Evolutionary conservation across 2,797 vertebrate species (phyloP).

Genomic region (Anabacerthia variegaticeps): DNA sequence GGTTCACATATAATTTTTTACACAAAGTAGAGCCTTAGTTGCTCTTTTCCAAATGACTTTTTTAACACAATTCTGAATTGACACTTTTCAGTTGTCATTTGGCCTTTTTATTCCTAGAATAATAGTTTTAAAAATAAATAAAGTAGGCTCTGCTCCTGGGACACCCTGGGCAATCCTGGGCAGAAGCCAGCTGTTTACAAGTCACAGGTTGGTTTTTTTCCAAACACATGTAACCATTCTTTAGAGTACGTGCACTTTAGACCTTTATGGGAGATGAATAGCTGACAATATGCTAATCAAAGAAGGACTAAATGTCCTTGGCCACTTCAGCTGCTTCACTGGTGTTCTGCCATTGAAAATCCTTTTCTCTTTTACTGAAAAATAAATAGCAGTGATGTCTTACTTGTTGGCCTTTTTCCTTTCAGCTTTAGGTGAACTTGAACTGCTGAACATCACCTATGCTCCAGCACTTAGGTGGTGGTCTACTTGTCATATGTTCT

Average conservation of each 20-base stretch:
- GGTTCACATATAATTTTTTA: background rate
- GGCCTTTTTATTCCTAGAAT: background rate
- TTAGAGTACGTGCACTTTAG: slow-evolving; percentile 65
- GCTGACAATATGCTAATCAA: slow-evolving; percentile 45
- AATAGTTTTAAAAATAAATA: slow-evolving; percentile 3
- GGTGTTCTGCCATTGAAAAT: slow-evolving; percentile 66
- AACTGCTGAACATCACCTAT: slow-evolving; percentile 67
- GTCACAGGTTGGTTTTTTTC: slow-evolving; percentile 66
- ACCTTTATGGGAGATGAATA: slow-evolving; percentile 54
- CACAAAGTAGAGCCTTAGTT: background rate
- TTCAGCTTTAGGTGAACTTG: slow-evolving; percentile 54
- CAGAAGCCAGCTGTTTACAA: slow-evolving; percentile 72
- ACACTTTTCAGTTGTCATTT: background rate
- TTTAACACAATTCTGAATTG: background rate
- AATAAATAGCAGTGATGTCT: slow-evolving; percentile 74
- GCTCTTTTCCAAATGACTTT: background rate
- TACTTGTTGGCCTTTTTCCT: slow-evolving; percentile 67
- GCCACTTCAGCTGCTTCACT: slow-evolving; percentile 71
- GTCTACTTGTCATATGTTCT: slow-evolving; percentile 69
- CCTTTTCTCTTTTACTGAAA: slow-evolving; percentile 57
- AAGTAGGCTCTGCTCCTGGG: background rate
- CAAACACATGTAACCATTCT: slow-evolving; percentile 48
- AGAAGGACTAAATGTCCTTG: slow-evolving; percentile 70
- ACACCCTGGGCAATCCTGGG: slow-evolving; percentile 65
- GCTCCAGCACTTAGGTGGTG: slow-evolving; percentile 41